A percentile compares a stretch with the other conserved stretches of the same genome.
Conservation (phyloP, 2,888 invertebrate genomes). For the Melanostoma scalare region DNA sequence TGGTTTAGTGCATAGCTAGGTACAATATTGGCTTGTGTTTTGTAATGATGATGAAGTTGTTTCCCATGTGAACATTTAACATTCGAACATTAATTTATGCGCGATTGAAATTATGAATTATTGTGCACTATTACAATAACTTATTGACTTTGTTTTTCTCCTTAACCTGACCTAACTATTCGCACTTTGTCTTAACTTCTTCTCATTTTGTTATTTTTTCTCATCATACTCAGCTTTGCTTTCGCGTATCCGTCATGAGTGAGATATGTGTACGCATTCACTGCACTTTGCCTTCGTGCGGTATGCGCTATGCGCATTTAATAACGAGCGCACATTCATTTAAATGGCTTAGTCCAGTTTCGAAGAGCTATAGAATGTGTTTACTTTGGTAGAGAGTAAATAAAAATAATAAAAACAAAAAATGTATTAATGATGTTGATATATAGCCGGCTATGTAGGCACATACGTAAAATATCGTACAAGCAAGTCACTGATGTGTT, state of each 20-base stretch:
- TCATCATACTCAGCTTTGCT: not conserved
- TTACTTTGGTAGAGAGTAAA: conserved; percentile 50
- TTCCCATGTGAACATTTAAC: conserved; percentile 69
- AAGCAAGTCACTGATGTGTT: conserved; percentile 32
- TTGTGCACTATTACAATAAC: conserved; percentile 67
- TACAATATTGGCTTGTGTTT: conserved; percentile 31
- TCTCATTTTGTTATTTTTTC: not conserved
- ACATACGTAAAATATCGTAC: conserved; percentile 15
- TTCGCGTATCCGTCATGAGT: conserved; percentile 23
- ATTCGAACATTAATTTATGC: conserved; percentile 71
- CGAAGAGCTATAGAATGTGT: conserved; percentile 39
- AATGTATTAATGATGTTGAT: conserved; percentile 11
- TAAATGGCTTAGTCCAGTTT: conserved; percentile 56
- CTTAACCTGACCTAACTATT: conserved; percentile 39
- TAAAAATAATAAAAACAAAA: conserved; percentile 20
- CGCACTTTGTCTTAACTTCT: conserved; percentile 34
- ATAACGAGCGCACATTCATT: conserved; percentile 14
- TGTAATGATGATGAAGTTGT: conserved; percentile 70
- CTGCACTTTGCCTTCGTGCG: conserved; percentile 18
- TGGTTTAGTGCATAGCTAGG: not conserved
- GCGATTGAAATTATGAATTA: conserved; percentile 70
- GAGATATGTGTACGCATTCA: conserved; percentile 33
- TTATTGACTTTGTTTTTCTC: conserved; percentile 63
- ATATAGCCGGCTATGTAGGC: conserved; percentile 1
- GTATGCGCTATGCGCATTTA: conserved; percentile 13